Evolutionary conservation across 2,113 vertebrate species (phyloP).

Genomic region (Pardalotus punctatus): DNA sequence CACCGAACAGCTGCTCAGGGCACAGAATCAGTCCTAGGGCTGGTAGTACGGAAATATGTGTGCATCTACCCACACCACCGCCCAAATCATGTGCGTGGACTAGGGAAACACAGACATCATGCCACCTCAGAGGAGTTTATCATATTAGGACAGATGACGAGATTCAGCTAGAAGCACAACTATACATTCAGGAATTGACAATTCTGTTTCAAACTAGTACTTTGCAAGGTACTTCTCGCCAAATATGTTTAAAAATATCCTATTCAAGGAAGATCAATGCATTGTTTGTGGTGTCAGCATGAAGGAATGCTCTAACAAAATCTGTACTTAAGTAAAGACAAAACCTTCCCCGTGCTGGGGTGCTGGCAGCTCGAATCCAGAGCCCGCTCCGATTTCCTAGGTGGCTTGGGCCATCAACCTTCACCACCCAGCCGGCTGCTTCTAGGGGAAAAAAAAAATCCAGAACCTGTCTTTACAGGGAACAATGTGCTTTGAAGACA

Average conservation of each 20-base stretch:
- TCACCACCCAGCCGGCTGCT: accelerated
- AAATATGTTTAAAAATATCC: too few relatives aligned
- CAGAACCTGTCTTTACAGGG: not conserved
- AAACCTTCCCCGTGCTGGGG: accelerated
- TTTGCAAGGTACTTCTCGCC: not conserved
- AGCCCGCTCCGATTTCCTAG: accelerated
- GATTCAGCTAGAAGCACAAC: not conserved
- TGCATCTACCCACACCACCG: accelerated
- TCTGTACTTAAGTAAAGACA: accelerated
- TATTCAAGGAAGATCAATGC: not conserved
- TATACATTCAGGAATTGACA: accelerated
- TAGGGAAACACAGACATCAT: not conserved
- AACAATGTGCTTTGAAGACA: not conserved
- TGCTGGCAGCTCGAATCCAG: not conserved
- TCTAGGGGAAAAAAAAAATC: not conserved
- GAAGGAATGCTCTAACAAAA: not conserved
- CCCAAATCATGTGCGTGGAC: accelerated
- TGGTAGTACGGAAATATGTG: accelerated
- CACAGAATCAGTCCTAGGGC: too few relatives aligned
- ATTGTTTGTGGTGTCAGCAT: accelerated
- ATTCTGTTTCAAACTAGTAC: not conserved
- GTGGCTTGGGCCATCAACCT: accelerated
- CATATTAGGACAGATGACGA: not conserved
- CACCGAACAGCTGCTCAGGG: accelerated
- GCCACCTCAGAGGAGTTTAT: not conserved